These are phyloP conservation scores for Merops nubicus DNA, from an alignment of 2,113 vertebrate genomes.

Conservation along the genomic window DNA sequence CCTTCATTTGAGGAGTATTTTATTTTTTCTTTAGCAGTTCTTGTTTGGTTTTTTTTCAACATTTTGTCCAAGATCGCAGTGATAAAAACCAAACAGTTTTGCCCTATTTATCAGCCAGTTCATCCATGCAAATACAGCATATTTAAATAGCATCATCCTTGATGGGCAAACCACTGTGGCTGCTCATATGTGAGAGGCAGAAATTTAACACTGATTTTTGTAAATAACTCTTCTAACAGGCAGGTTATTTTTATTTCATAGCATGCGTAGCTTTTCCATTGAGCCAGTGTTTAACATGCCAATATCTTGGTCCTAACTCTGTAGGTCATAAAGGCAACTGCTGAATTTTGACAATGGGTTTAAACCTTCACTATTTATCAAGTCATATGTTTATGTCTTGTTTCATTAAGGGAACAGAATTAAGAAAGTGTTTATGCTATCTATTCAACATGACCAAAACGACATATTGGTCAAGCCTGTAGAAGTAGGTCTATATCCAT, in stretches of 20 bases:
- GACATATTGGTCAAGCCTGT: neutral
- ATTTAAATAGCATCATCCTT: neutral
- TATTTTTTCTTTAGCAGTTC: neutral
- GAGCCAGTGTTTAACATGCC: neutral
- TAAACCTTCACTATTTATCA: neutral
- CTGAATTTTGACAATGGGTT: neutral
- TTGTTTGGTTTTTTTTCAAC: neutral
- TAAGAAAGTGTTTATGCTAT: neutral
- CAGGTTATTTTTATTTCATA: neutral
- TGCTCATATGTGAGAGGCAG: neutral
- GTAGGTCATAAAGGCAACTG: neutral
- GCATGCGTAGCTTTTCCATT: neutral
- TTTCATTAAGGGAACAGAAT: neutral
- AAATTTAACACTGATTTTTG: neutral
- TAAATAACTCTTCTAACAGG: neutral
- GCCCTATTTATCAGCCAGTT: neutral
- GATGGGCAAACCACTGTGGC: neutral
- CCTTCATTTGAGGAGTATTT: neutral
- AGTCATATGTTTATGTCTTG: neutral
- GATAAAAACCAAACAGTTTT: neutral
- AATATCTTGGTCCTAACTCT: neutral
- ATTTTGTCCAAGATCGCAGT: neutral
- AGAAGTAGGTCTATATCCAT: neutral
- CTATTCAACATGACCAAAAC: neutral
- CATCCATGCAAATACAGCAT: neutral